phyloP scores from a whole-genome alignment of 2,797 vertebrate genomes.

The Myioborus melanocephalus region DNA sequence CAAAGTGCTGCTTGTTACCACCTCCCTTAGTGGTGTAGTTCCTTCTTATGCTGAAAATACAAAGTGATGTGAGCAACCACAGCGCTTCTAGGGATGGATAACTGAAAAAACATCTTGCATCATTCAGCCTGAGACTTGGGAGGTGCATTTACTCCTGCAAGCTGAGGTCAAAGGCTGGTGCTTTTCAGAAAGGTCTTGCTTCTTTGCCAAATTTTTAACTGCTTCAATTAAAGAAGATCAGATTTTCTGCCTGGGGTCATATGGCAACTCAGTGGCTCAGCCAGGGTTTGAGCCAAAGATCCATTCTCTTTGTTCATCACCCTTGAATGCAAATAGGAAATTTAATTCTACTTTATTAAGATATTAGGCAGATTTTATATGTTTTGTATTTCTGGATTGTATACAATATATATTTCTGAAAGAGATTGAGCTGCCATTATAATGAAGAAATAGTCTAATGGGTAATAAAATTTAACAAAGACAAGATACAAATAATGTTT shows the following conservation, averaged over 20 bases:
- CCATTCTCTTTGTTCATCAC: background rate
- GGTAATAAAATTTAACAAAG: background rate
- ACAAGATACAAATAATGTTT: background rate
- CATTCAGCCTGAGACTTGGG: background rate
- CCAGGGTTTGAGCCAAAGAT: constrained; percentile 13
- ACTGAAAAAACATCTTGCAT: background rate
- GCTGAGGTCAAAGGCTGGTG: background rate
- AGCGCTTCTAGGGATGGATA: background rate
- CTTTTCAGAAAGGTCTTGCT: constrained; percentile 4
- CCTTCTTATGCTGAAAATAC: background rate
- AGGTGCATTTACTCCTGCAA: background rate
- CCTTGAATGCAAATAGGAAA: background rate
- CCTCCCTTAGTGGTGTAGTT: background rate
- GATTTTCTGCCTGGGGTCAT: background rate
- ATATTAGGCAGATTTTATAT: background rate
- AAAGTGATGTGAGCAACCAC: background rate
- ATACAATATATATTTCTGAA: background rate
- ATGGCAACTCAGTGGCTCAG: background rate
- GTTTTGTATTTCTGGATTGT: background rate
- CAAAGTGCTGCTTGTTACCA: background rate
- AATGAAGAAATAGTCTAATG: background rate
- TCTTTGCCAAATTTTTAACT: constrained; percentile 22
- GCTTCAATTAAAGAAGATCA: constrained; percentile 24
- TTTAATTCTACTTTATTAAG: constrained; percentile 1
- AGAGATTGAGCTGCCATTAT: background rate